Evolutionary conservation across 1,140 invertebrate genomes (phyloP).

Genomic region (Sycophaga agraensis): DNA sequence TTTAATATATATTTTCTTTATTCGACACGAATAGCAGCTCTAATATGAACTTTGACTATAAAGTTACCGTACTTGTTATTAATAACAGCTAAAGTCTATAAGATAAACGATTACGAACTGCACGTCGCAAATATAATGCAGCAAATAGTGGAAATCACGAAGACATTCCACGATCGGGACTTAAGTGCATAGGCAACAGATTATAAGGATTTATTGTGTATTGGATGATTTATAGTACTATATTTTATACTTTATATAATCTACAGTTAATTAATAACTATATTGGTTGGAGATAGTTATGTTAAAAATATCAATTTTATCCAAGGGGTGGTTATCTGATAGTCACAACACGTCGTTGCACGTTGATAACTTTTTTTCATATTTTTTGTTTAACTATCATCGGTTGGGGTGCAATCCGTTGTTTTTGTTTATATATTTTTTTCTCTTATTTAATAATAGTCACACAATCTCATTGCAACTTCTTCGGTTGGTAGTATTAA

Average conservation of each 20-base stretch:
- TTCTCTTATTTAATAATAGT: slow-evolving; percentile 13
- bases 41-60: slow-evolving; percentile 51
- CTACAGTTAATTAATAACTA: slow-evolving; percentile 46
- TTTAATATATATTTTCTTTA: background rate
- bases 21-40: slow-evolving; percentile 31
- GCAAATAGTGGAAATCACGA: slow-evolving; percentile 51
- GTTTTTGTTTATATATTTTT: slow-evolving; percentile 43
- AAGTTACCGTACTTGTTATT: slow-evolving; percentile 48
- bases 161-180: slow-evolving; percentile 58
- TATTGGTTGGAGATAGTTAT: slow-evolving; percentile 50
- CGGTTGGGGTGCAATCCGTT: slow-evolving; percentile 55
- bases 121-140: slow-evolving; percentile 43
- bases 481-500: slow-evolving; percentile 5
- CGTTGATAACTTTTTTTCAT: slow-evolving; percentile 45
- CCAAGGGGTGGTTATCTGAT: slow-evolving; percentile 49
- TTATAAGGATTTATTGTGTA: slow-evolving; percentile 41
- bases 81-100: slow-evolving; percentile 51
- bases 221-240: slow-evolving; percentile 53
- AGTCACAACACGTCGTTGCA: slow-evolving; percentile 49
- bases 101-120: slow-evolving; percentile 41
- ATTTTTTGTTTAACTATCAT: slow-evolving; percentile 38
- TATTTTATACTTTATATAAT: slow-evolving; percentile 57
- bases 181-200: slow-evolving; percentile 52
- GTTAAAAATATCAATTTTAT: slow-evolving; percentile 48
- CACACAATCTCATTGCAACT: slow-evolving; percentile 46